Percentiles rank a stretch among this genome's conserved stretches.
These are phyloP conservation scores for Agrypnia vestita DNA, from an alignment of 1,140 invertebrate genomes.

Conservation along the genomic window DNA sequence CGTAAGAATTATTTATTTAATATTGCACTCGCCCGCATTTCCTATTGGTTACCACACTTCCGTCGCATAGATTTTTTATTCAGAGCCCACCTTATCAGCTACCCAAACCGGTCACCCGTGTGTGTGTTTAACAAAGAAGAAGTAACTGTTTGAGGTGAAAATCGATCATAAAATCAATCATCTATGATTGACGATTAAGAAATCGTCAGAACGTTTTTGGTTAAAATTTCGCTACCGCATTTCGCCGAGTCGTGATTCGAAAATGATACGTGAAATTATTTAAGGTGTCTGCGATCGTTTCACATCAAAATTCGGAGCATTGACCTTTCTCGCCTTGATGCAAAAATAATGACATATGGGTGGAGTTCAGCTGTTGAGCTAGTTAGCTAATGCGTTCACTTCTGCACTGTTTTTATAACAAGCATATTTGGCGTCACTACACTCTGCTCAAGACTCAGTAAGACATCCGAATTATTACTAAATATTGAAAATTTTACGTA, in stretches of 20 bases:
- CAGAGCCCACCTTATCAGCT: too few species aligned
- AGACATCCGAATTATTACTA: too few species aligned
- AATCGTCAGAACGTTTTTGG: conserved; percentile 17
- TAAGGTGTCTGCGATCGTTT: conserved; percentile 28
- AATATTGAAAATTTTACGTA: too few species aligned
- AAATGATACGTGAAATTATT: conserved; percentile 29
- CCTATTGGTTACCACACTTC: too few species aligned
- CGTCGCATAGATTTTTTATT: too few species aligned
- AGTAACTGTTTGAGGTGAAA: conserved; percentile 26
- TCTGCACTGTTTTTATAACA: conserved; percentile 6
- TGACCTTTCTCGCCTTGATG: conserved; percentile 26
- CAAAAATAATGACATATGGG: conserved; percentile 40
- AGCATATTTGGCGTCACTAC: conserved; percentile 1
- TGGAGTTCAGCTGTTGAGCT: conserved; percentile 31
- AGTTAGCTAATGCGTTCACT: conserved; percentile 20
- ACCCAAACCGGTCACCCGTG: too few species aligned
- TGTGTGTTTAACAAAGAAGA: conserved; percentile 4
- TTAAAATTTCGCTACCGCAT: conserved; percentile 34
- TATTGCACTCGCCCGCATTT: too few species aligned
- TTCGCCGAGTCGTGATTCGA: conserved; percentile 27
- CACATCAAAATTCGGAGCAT: conserved; percentile 28
- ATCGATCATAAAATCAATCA: conserved; percentile 37
- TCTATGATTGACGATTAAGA: too few species aligned
- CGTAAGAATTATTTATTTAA: too few species aligned
- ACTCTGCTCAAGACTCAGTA: too few species aligned